Percentiles rank a stretch among this genome's conserved stretches.
Evolutionary conservation across 2,888 invertebrate genomes (phyloP).

Genomic region (Troides aeacus): DNA sequence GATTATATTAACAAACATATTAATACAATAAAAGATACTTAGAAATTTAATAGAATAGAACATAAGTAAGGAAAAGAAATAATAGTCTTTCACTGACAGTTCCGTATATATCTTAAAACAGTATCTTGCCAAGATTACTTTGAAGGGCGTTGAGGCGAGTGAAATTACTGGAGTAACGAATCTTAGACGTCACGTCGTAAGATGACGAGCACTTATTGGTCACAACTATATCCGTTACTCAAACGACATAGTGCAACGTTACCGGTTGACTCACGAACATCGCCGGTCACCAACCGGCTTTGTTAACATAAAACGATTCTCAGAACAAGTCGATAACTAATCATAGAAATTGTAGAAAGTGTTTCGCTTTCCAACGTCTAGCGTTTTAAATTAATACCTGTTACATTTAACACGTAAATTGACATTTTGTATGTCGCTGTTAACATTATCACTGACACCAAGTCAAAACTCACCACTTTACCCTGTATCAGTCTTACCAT

Average conservation of each 20-base stretch:
- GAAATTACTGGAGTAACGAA: too few species aligned
- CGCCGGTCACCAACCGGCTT: constrained; percentile 5
- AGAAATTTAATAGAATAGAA: too few species aligned
- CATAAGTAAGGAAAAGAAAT: not conserved
- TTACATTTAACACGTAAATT: not conserved
- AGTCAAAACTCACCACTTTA: too few species aligned
- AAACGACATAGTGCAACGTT: not conserved
- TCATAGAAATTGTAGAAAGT: constrained; percentile 13
- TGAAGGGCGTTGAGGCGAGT: too few species aligned
- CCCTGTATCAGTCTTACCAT: too few species aligned
- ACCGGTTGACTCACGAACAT: constrained; percentile 16
- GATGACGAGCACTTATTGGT: not conserved
- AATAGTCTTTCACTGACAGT: too few species aligned
- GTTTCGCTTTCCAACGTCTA: constrained; percentile 6
- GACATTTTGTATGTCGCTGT: not conserved
- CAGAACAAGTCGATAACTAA: constrained; percentile 12
- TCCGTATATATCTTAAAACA: too few species aligned
- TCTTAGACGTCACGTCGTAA: too few species aligned
- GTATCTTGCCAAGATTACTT: too few species aligned
- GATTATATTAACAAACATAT: too few species aligned
- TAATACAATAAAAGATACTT: too few species aligned
- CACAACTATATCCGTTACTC: not conserved
- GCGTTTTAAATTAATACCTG: constrained; percentile 1
- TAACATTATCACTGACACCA: not conserved
- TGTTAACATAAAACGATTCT: constrained; percentile 13